Conservation (phyloP, 2,797 vertebrate genomes). For the Avahi laniger region DNA sequence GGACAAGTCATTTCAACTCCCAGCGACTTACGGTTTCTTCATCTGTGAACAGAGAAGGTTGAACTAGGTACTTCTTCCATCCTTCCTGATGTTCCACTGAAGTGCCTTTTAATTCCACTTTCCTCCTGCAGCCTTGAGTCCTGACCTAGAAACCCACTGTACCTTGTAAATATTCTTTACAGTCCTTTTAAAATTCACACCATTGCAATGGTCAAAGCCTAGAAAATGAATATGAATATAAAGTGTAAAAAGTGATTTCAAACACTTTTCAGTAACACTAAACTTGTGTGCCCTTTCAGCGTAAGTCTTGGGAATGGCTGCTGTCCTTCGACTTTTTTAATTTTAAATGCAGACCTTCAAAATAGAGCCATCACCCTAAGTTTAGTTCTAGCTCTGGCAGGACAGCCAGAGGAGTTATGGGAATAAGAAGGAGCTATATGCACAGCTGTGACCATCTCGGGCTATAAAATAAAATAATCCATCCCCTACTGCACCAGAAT, state of each 20-base stretch:
- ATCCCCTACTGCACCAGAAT: neutral
- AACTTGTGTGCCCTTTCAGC: constrained; percentile 45
- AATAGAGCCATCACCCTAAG: neutral
- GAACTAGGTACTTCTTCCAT: neutral
- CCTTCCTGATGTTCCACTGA: constrained; percentile 39
- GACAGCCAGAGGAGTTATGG: neutral
- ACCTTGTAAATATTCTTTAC: constrained; percentile 71
- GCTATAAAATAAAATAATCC: neutral
- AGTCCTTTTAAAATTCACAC: constrained; percentile 56
- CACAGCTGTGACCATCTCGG: neutral
- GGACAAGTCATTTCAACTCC: neutral
- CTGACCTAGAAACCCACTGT: constrained; percentile 77
- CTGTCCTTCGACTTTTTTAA: neutral
- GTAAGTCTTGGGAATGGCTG: neutral
- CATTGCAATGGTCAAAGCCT: constrained; percentile 38
- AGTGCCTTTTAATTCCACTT: constrained; percentile 52
- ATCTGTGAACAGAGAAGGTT: neutral
- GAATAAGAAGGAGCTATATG: neutral
- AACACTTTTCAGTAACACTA: constrained; percentile 25
- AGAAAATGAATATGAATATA: constrained; percentile 56
- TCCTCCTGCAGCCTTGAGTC: neutral
- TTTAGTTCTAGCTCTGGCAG: neutral
- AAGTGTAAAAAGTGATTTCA: constrained; percentile 59
- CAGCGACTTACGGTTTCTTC: constrained; percentile 8
- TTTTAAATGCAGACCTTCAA: neutral